These are phyloP conservation scores for Hydroisotoma schaefferi DNA, from an alignment of 2,888 invertebrate genomes.

Conservation along the genomic window DNA sequence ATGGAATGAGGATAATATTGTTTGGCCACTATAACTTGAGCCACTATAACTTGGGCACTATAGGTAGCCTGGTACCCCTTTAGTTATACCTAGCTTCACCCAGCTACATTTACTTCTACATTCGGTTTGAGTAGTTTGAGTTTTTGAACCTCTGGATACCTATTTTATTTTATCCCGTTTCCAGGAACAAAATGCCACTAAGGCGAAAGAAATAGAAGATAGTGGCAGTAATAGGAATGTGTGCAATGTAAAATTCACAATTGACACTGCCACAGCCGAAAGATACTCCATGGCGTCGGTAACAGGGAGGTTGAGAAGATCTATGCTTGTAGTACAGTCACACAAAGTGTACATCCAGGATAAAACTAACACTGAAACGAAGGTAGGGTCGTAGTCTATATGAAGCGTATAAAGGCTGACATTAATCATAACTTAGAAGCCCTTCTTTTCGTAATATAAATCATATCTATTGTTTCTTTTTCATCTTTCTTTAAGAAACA, in stretches of 20 bases:
- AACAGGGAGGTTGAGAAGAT: too few species aligned
- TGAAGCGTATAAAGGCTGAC: constrained; percentile 36
- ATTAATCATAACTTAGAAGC: constrained; percentile 42
- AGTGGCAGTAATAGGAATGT: not conserved
- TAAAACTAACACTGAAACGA: not conserved
- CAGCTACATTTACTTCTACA: not conserved
- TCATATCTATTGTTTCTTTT: constrained; percentile 29
- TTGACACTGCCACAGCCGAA: constrained; percentile 8
- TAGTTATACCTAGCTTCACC: too few species aligned
- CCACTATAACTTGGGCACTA: too few species aligned
- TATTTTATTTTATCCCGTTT: constrained; percentile 2
- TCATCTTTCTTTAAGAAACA: constrained; percentile 14
- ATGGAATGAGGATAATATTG: too few species aligned
- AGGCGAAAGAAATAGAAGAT: too few species aligned
- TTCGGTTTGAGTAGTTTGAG: too few species aligned
- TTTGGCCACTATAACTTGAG: too few species aligned
- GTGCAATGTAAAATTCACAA: constrained; percentile 17
- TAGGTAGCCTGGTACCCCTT: too few species aligned
- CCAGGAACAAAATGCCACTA: not conserved
- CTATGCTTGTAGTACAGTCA: too few species aligned
- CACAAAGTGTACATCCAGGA: not conserved
- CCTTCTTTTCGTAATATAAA: constrained; percentile 40
- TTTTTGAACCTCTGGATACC: too few species aligned
- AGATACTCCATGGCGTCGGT: not conserved
- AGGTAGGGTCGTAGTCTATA: not conserved